Conservation (phyloP, 2,888 invertebrate species). For the Nymphalis urticae region DNA sequence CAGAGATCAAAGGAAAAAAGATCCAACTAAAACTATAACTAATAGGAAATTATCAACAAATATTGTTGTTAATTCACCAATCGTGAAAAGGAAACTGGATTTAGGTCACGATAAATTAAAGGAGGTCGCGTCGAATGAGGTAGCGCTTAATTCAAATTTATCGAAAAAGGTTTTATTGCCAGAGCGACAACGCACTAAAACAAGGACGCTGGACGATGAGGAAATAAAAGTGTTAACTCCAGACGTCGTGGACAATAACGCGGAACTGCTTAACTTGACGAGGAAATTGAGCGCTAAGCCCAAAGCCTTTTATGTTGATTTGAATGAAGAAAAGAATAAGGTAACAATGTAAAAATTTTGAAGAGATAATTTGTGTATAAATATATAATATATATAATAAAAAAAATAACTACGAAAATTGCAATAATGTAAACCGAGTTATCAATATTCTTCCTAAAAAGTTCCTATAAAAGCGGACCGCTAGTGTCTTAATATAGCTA, state of each 20-base stretch:
- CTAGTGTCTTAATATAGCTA: too few species aligned
- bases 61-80: conserved; percentile 67
- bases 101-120: conserved; percentile 26
- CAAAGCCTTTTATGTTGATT: conserved; percentile 68
- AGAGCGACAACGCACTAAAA: conserved; percentile 61
- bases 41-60: conserved; percentile 51
- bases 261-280: conserved; percentile 62
- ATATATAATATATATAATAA: too few species aligned
- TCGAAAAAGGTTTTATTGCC: conserved; percentile 18
- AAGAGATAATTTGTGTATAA: too few species aligned
- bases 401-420: too few species aligned
- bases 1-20: conserved; percentile 38
- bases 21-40: conserved; percentile 40
- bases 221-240: conserved; percentile 68
- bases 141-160: conserved; percentile 14
- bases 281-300: conserved; percentile 61
- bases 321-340: conserved; percentile 52
- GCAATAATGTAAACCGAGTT: too few species aligned
- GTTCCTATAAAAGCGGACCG: too few species aligned
- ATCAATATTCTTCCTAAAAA: too few species aligned
- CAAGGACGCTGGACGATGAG: conserved; percentile 69
- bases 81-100: conserved; percentile 52
- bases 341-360: conserved; percentile 29
- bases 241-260: conserved; percentile 63
- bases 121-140: conserved; percentile 36